Percentiles rank a stretch among this genome's conserved stretches.
These are phyloP conservation scores for Heteropelma amictum DNA, from an alignment of 2,888 invertebrate species.

Conservation along the genomic window DNA sequence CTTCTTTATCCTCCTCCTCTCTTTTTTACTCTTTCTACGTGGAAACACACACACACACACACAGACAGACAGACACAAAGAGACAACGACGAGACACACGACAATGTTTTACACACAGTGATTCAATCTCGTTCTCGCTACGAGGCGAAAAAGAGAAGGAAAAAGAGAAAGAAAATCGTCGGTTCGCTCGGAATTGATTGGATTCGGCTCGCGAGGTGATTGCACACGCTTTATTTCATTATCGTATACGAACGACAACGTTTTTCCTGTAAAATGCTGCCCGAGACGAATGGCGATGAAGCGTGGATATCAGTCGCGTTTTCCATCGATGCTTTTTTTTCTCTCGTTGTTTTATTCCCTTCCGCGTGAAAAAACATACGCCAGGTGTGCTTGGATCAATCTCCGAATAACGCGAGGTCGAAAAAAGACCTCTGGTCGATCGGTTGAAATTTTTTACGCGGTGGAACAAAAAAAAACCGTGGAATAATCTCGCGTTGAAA, in stretches of 20 bases:
- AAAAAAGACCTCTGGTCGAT: too few species aligned
- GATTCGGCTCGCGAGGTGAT: background rate
- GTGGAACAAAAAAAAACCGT: too few species aligned
- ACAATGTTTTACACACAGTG: constrained; percentile 36
- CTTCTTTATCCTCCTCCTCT: background rate
- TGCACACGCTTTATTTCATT: background rate
- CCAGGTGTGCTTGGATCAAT: too few species aligned
- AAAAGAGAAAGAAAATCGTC: background rate
- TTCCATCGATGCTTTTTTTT: background rate
- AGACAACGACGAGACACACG: constrained; percentile 12
- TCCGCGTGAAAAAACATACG: too few species aligned
- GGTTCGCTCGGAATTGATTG: background rate
- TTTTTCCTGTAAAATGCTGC: too few species aligned
- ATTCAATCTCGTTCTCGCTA: background rate
- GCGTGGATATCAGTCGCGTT: too few species aligned
- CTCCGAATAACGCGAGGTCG: too few species aligned
- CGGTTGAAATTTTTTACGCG: too few species aligned
- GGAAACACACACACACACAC: background rate
- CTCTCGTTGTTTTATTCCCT: too few species aligned
- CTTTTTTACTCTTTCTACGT: background rate
- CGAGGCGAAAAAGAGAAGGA: background rate
- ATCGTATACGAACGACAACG: background rate
- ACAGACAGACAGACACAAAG: constrained; percentile 20
- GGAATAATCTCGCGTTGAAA: too few species aligned
- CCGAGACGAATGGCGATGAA: too few species aligned